These are phyloP conservation scores for Pteria penguin DNA, from an alignment of 2,888 invertebrate genomes.

Conservation along the genomic window DNA sequence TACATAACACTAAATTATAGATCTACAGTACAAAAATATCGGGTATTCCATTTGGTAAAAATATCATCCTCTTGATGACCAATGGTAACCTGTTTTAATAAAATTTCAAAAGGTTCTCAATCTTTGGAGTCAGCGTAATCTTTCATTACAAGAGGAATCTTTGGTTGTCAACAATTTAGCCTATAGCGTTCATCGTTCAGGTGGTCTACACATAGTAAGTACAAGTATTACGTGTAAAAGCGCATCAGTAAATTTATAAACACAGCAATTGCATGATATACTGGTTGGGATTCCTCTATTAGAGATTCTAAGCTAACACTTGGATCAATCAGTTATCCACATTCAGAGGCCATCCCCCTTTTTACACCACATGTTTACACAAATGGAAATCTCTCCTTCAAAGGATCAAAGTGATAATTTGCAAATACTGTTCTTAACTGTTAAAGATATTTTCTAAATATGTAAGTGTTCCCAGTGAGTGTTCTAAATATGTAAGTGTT, in stretches of 20 bases:
- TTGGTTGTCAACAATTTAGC: constrained; percentile 6
- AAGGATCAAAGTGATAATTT: too few relatives aligned
- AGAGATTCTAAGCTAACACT: constrained; percentile 10
- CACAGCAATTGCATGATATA: background rate
- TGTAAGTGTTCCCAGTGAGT: background rate
- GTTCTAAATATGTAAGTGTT: too few relatives aligned
- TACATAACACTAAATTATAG: constrained; percentile 46
- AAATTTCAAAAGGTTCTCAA: constrained; percentile 40
- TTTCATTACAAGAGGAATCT: constrained; percentile 27
- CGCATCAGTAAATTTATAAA: constrained; percentile 20
- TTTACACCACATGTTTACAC: background rate
- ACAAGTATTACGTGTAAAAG: constrained; percentile 5
- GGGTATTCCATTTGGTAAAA: constrained; percentile 43
- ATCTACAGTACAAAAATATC: constrained; percentile 43
- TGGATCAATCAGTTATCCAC: background rate
- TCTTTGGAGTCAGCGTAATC: constrained; percentile 17
- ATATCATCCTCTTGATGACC: constrained; percentile 36
- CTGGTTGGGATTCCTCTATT: constrained; percentile 15
- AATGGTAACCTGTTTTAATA: constrained; percentile 33
- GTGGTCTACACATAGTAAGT: constrained; percentile 32
- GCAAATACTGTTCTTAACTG: too few relatives aligned
- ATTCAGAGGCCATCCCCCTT: constrained; percentile 15
- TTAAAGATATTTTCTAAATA: background rate
- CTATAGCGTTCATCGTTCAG: background rate
- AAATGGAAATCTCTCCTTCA: background rate